Conservation (phyloP, 2,113 vertebrate genomes). For the Zosterops pallidus region DNA sequence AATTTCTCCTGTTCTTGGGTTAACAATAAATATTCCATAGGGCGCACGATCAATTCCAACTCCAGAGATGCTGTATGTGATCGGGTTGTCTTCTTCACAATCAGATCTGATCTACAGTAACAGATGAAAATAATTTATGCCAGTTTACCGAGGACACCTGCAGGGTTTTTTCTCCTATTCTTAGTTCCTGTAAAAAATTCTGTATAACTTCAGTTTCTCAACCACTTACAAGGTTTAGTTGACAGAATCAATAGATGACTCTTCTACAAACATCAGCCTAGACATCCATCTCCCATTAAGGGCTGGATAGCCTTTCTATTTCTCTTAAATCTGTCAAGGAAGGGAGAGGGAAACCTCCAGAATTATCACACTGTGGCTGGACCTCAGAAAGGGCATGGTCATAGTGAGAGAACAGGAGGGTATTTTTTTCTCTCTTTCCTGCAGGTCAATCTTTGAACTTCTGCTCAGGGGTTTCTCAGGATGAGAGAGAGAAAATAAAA, state of each 20-base stretch:
- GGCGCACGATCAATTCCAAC: conserved; percentile 79
- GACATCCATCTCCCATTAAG: not conserved
- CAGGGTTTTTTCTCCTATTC: not conserved
- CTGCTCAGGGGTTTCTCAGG: not conserved
- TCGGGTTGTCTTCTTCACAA: conserved; percentile 66
- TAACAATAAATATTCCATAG: conserved; percentile 72
- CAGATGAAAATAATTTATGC: not conserved
- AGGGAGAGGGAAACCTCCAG: not conserved
- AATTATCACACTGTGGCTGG: not conserved
- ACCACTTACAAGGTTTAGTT: not conserved
- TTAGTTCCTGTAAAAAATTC: not conserved
- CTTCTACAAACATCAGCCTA: not conserved
- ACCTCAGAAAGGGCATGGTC: not conserved
- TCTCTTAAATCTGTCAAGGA: not conserved
- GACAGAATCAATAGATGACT: not conserved
- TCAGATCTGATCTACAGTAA: conserved; percentile 88
- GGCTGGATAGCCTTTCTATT: not conserved
- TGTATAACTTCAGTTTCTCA: not conserved
- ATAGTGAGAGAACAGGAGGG: not conserved
- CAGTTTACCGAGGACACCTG: not conserved
- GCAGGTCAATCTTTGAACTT: not conserved
- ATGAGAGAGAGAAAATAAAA: not conserved
- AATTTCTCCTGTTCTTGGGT: conserved; percentile 77
- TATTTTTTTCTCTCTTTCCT: not conserved
- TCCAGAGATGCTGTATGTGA: conserved; percentile 82